Evolutionary conservation across 1,140 invertebrate species (phyloP).

Genomic region (Drosophila tristis): DNA sequence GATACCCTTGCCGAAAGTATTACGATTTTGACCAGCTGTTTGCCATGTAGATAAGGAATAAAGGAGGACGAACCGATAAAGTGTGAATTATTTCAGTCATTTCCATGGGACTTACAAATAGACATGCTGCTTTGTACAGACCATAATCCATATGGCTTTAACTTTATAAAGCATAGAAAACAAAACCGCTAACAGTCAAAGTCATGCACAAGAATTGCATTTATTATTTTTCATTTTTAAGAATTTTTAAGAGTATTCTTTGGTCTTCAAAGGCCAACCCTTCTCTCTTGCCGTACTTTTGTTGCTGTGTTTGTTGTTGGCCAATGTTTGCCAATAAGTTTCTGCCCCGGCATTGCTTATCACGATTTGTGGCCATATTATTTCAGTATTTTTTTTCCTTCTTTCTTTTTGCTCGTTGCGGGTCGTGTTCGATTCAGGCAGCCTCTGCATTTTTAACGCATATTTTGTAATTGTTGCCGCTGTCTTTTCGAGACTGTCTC

Average conservation of each 20-base stretch:
- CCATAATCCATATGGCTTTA: no score
- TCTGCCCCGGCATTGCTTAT: constrained; percentile 77
- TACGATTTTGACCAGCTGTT: constrained; percentile 3
- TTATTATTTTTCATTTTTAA: no score
- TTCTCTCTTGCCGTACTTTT: constrained; percentile 13
- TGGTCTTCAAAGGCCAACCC: no score
- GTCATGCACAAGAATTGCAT: no score
- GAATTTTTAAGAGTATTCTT: no score
- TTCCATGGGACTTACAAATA: no score
- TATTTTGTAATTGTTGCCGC: constrained; percentile 80
- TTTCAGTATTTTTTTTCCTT: constrained; percentile 61
- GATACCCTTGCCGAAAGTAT: no score
- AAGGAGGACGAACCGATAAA: no score
- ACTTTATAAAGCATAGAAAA: no score
- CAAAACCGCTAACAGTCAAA: no score
- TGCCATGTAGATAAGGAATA: background rate
- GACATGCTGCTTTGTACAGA: no score
- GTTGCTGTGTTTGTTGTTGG: constrained; percentile 64
- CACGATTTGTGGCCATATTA: constrained; percentile 82
- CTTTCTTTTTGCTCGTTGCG: constrained; percentile 25
- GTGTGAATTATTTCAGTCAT: no score
- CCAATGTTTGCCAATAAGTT: constrained; percentile 76
- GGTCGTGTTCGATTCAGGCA: constrained; percentile 73
- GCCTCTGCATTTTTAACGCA: constrained; percentile 79
- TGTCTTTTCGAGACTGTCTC: constrained; percentile 3